These are phyloP conservation scores for Semotilus atromaculatus DNA, from an alignment of 2,797 vertebrate genomes.

Conservation along the genomic window DNA sequence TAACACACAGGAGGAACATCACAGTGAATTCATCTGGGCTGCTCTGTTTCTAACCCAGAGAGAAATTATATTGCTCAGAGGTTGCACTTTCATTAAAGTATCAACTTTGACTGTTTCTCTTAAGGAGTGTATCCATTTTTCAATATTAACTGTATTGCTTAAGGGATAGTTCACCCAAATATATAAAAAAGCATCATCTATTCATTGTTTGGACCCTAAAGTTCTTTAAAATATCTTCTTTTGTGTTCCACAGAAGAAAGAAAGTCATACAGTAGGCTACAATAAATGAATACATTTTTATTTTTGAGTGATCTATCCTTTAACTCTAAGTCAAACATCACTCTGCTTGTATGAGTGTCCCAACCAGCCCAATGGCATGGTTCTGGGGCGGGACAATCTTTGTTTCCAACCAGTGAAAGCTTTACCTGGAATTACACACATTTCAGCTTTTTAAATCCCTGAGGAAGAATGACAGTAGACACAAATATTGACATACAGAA, in stretches of 20 bases:
- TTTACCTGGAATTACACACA: neutral
- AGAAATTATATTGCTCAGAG: constrained; percentile 19
- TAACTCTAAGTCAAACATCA: neutral
- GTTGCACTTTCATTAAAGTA: constrained; percentile 10
- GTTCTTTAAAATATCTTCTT: neutral
- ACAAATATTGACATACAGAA: neutral
- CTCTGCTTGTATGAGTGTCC: neutral
- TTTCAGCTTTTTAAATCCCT: neutral
- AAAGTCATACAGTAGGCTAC: neutral
- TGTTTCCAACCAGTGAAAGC: neutral
- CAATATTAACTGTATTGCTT: neutral
- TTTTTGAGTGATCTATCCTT: neutral
- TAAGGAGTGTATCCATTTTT: neutral
- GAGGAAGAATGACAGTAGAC: neutral
- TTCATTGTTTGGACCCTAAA: neutral
- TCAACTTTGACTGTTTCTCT: neutral
- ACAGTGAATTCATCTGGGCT: neutral
- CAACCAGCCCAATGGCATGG: neutral
- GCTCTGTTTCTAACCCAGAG: constrained; percentile 3
- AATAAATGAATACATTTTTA: no score
- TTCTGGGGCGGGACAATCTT: no score
- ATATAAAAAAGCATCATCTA: no score
- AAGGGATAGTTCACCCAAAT: neutral
- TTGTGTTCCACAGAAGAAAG: neutral
- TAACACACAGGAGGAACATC: constrained; percentile 6